phyloP scores from a whole-genome alignment of 92 coral and sea anemone genomes.

The Scolanthus callimorphus region DNA sequence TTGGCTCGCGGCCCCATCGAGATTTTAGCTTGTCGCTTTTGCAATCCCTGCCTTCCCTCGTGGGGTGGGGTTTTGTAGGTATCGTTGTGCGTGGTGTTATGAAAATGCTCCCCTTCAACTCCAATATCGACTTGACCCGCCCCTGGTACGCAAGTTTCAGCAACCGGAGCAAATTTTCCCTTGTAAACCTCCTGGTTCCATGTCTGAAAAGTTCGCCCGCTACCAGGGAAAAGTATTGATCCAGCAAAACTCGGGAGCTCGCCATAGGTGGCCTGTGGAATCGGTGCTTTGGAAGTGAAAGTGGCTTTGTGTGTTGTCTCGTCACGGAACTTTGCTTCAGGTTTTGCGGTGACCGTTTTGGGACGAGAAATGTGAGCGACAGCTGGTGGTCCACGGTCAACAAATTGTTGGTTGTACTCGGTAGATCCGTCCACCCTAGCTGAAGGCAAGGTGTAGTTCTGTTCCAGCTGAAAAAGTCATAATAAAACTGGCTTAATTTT shows the following conservation, averaged over 20 bases:
- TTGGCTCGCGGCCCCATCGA: constrained; percentile 70
- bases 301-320: constrained; percentile 90
- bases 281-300: constrained; percentile 65
- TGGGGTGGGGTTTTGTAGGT: constrained; percentile 66
- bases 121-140: constrained; percentile 77
- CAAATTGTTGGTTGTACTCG: constrained; percentile 63
- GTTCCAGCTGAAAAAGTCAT: constrained; percentile 42
- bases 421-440: constrained; percentile 78
- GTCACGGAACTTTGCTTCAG: constrained; percentile 58
- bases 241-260: constrained; percentile 94
- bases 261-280: constrained; percentile 64
- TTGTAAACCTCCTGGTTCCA: constrained; percentile 91
- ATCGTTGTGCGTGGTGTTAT: constrained; percentile 74
- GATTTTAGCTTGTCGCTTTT: constrained; percentile 51
- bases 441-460: constrained; percentile 53
- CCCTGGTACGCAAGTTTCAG: constrained; percentile 73
- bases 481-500: no score
- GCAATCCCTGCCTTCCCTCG: constrained; percentile 53
- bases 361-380: constrained; percentile 77
- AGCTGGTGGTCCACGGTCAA: constrained; percentile 66
- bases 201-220: constrained; percentile 56
- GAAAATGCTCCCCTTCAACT: constrained; percentile 75
- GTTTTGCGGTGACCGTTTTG: constrained; percentile 52
- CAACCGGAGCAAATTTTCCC: constrained; percentile 83
- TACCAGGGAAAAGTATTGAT: constrained; percentile 84